These are phyloP conservation scores for Noctilio leporinus DNA, from an alignment of 2,113 vertebrate genomes.

Conservation along the genomic window DNA sequence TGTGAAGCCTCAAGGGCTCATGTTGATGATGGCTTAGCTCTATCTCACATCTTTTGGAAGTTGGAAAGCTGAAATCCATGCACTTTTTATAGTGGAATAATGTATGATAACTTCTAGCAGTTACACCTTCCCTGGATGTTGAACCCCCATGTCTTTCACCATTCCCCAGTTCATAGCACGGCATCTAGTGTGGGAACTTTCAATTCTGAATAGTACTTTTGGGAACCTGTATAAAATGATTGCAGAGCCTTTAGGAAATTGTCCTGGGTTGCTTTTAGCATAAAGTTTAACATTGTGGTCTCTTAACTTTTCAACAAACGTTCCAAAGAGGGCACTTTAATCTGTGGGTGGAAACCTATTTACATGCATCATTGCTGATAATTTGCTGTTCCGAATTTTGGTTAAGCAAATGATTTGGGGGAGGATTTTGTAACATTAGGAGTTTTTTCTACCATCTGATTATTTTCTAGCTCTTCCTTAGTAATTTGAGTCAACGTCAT, in stretches of 20 bases:
- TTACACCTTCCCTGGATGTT: conserved; percentile 14
- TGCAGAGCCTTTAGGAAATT: conserved; percentile 30
- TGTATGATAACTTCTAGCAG: neutral
- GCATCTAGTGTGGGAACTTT: conserved; percentile 34
- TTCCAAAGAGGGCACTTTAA: conserved; percentile 31
- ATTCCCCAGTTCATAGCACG: neutral
- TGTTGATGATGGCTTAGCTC: neutral
- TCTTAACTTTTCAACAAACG: conserved; percentile 34
- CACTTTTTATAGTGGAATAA: neutral
- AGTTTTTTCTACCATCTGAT: neutral
- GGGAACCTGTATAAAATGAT: conserved; percentile 24
- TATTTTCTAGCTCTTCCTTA: conserved; percentile 17
- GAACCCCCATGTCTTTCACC: neutral
- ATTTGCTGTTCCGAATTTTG: conserved; percentile 30
- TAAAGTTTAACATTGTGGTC: conserved; percentile 26
- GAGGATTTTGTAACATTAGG: neutral
- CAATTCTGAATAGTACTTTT: conserved; percentile 39
- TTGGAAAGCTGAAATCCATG: neutral
- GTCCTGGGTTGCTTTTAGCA: conserved; percentile 25
- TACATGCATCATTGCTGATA: neutral
- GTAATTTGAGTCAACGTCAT: neutral
- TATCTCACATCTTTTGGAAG: neutral
- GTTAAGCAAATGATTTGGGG: neutral
- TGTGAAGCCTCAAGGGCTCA: neutral
- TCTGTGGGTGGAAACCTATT: neutral